A percentile compares a stretch with the other conserved stretches of the same genome.
Conservation (phyloP, 1,140 invertebrate species). For the Drosophila guanche region DNA sequence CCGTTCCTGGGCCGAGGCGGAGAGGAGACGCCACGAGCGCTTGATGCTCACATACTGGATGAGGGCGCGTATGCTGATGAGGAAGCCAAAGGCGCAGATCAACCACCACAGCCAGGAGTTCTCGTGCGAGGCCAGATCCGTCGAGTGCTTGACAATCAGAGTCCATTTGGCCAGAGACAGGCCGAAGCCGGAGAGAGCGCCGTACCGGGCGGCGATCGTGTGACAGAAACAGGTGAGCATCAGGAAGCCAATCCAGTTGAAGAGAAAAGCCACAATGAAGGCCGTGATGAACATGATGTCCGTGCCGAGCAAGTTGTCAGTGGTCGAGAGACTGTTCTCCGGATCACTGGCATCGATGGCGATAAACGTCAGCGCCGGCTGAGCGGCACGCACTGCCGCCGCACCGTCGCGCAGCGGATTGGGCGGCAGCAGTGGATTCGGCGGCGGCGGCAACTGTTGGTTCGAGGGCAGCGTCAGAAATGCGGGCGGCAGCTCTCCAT, state of each 20-base stretch:
- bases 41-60: conserved; percentile 96
- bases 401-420: conserved; percentile 83
- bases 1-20: conserved; percentile 92
- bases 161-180: conserved; percentile 97
- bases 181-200: conserved; percentile 95
- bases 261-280: conserved; percentile 94
- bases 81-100: conserved; percentile 93
- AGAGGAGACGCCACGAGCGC: conserved; percentile 93
- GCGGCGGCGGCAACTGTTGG: conserved; percentile 68
- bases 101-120: conserved; percentile 96
- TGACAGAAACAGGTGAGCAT: conserved; percentile 96
- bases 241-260: conserved; percentile 98
- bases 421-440: conserved; percentile 66
- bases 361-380: conserved; percentile 88
- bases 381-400: conserved; percentile 83
- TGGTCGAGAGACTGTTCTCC: conserved; percentile 87
- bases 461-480: conserved; percentile 67
- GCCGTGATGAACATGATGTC: conserved; percentile 95
- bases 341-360: conserved; percentile 88
- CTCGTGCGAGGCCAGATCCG: conserved; percentile 91
- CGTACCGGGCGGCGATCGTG: conserved; percentile 95
- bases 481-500: conserved; percentile 86
- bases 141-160: conserved; percentile 95
- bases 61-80: conserved; percentile 94
- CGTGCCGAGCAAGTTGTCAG: conserved; percentile 91